Evolutionary conservation across 2,888 invertebrate genomes (phyloP).

Genomic region (Bruchidius siliquastri): DNA sequence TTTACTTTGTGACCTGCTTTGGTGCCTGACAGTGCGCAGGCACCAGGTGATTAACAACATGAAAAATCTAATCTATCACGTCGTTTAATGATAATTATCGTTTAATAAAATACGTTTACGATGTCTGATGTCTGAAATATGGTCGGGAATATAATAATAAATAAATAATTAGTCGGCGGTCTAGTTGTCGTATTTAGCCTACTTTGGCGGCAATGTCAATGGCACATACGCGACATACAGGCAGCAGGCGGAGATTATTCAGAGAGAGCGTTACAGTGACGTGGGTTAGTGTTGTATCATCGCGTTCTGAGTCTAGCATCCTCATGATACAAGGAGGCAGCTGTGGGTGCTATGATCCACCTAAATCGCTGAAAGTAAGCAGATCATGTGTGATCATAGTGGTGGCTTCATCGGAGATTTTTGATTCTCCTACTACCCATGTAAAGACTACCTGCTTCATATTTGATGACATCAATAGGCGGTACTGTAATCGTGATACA

Average conservation of each 20-base stretch:
- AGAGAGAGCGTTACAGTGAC: background rate
- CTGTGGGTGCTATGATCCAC: too few relatives aligned
- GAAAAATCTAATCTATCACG: background rate
- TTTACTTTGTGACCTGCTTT: background rate
- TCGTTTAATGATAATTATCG: background rate
- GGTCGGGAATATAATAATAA: background rate
- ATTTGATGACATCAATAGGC: too few relatives aligned
- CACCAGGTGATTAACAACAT: background rate
- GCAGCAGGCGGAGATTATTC: background rate
- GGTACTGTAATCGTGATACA: too few relatives aligned
- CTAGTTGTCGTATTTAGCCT: background rate
- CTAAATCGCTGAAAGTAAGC: too few relatives aligned
- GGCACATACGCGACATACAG: background rate
- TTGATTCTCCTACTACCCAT: too few relatives aligned
- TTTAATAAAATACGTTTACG: background rate
- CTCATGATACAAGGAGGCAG: too few relatives aligned
- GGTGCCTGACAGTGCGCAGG: background rate
- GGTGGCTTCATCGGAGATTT: too few relatives aligned
- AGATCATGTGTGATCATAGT: too few relatives aligned
- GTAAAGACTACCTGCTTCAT: too few relatives aligned
- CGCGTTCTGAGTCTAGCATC: background rate
- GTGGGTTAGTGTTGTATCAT: background rate
- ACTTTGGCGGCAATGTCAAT: constrained; percentile 1
- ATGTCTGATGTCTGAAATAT: background rate
- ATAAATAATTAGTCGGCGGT: background rate